Evolutionary conservation across 2,797 vertebrate species (phyloP).

Genomic region (Yasuhikotakia modesta): DNA sequence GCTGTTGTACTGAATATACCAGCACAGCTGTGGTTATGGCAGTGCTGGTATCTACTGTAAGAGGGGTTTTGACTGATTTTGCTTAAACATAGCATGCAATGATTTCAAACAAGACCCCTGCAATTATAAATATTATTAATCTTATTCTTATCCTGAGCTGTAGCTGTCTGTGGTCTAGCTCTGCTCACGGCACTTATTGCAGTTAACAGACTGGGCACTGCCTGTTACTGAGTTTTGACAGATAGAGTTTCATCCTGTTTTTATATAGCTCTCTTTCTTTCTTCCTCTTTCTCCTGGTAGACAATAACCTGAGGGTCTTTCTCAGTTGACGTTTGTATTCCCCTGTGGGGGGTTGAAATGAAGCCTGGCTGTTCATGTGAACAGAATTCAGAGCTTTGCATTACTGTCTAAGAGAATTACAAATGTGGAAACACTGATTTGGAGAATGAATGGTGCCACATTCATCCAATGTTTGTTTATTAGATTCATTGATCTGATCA

Average conservation of each 20-base stretch:
- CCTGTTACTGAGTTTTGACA: constrained; percentile 39
- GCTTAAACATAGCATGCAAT: background rate
- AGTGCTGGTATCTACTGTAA: background rate
- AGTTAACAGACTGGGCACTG: constrained; percentile 21
- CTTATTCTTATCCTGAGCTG: constrained; percentile 5
- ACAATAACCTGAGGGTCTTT: constrained; percentile 44
- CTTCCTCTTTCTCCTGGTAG: constrained; percentile 15
- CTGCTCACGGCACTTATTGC: constrained; percentile 32
- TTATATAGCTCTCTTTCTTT: constrained; percentile 26
- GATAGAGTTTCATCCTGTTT: constrained; percentile 41
- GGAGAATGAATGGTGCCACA: constrained; percentile 46
- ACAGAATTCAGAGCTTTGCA: constrained; percentile 46
- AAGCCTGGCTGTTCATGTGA: constrained; percentile 36
- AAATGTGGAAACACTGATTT: constrained; percentile 32
- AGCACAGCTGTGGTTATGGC: background rate
- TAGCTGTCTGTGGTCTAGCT: background rate
- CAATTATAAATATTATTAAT: background rate
- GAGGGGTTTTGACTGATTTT: background rate
- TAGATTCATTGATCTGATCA: constrained; percentile 39
- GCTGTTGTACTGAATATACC: background rate
- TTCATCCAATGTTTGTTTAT: constrained; percentile 53
- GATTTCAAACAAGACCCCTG: background rate
- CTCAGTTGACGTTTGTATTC: constrained; percentile 23
- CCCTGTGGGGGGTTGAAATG: constrained; percentile 37
- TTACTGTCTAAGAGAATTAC: constrained; percentile 47